Base-by-base conservation (phyloP, 2,888 invertebrate genomes). In the Calliopum simillimum region DNA sequence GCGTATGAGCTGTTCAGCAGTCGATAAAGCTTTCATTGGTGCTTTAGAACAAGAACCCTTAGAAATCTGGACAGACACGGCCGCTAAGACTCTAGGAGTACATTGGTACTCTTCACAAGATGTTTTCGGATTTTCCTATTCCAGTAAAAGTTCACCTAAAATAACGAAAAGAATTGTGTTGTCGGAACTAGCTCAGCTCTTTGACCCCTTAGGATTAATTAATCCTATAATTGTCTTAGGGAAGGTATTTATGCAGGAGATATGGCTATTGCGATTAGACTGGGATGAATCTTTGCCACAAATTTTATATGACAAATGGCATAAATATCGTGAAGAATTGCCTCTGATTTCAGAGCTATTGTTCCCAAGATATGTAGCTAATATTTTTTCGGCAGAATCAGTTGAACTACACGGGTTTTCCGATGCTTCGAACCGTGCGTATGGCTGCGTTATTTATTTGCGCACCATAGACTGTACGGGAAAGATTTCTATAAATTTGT, bases 101-200 rank as follows among this genome's bases (percentile, higher is more conserved):
- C 5, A 4, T 5, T 53, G 53, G 8, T n/a, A 16, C 19, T 53
- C 53, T 8, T n/a, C 19, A 3, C 53, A 19, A 13, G 41, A 51
- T 16, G 8, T 11, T n/a, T 67, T 55, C 13, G n/a, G 4, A 5
- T 23, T 46, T 14, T 21, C 14, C 11, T 14, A 46, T 43, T 41
- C 23, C 25, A 12, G 6, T 16, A 49, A 49, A 2, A 16, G 1
- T 49, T 12, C 47, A 23, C 67, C 3, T 3, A 3, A 4, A 14
- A 41, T 44, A 16, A 68, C 49, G 3, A 68, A 61, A 51, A 59
- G 51, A 44, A 16, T 33, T 2, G 51, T 68, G 0, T 19, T 69
- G 12, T 69, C 63, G 2, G 44, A 55, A 16, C 11, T 46, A 23
- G 46, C 55, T 13, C 23, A 51, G 19, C 4, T 62, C 5, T 62